Evolutionary conservation across 2,888 invertebrate genomes (phyloP).

Genomic region (Heterodera filipjevi): DNA sequence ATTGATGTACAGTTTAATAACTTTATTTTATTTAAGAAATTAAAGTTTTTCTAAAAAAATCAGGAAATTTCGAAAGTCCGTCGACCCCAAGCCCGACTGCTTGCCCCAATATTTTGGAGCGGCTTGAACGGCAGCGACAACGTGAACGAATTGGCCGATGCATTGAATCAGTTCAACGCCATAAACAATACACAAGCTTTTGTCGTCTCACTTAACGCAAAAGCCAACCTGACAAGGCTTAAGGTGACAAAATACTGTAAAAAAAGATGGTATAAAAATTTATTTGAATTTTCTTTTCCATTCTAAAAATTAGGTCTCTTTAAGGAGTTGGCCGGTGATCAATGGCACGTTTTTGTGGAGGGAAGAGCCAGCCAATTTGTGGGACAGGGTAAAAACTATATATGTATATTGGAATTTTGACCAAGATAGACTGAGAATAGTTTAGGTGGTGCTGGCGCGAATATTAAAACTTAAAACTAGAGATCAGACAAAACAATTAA

Average conservation of each 20-base stretch:
- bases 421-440: too few species aligned
- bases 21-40: too few species aligned
- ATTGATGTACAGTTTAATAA: neutral
- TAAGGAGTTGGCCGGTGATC: slow-evolving; percentile 31
- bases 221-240: slow-evolving; percentile 33
- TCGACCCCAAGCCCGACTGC: slow-evolving; percentile 23
- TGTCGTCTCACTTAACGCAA: slow-evolving; percentile 37
- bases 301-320: neutral
- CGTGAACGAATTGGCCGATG: slow-evolving; percentile 17
- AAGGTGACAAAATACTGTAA: slow-evolving; percentile 14
- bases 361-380: slow-evolving; percentile 43
- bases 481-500: too few species aligned
- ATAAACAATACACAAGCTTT: slow-evolving; percentile 34
- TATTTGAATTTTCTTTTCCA: neutral
- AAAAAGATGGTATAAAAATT: too few species aligned
- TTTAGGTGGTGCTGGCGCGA: too few species aligned
- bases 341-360: slow-evolving; percentile 44
- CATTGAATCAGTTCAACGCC: slow-evolving; percentile 14
- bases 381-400: slow-evolving; percentile 30
- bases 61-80: slow-evolving; percentile 38
- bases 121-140: slow-evolving; percentile 29
- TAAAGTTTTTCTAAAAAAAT: neutral
- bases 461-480: too few species aligned
- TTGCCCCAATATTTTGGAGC: slow-evolving; percentile 32
- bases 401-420: too few species aligned